Evolutionary conservation across 2,888 invertebrate genomes (phyloP), one percentile per base, ranked within the genome.

Genomic region (Eurytoma californica): DNA sequence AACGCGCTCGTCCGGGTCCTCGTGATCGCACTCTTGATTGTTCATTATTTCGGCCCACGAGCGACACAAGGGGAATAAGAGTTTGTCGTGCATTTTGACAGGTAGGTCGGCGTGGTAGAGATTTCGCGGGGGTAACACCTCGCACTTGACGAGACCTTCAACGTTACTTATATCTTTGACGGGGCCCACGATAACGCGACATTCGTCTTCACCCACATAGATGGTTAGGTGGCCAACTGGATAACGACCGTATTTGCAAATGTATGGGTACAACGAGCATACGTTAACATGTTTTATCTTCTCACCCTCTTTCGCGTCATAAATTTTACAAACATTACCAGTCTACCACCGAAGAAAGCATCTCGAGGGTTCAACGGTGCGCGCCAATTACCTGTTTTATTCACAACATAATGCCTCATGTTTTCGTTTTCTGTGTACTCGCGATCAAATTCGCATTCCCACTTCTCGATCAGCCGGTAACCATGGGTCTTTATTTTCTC

Each of bases 91-190:
- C 60, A 85, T 83, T 75, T 83, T 82, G 3, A 80, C 76, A 0
- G 88, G 87, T 12, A 88, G 79, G 0, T 88, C 86, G 4, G 87
- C 87, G 47, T 86, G 85, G 72, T 84, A 88, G 30, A 82, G 82
- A 72, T 84, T 72, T 68, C 68, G 67, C 0, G 85, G 85, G 9
- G 84, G 84, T 39, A 86, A 66, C 28, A 87, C 80, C 9, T 73
- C 77, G 57, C 83, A 85, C 74, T 82, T 83, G 0, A 86, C 72
- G 1, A 86, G 20, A 0, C 85, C 86, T 5, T 86, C 81, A 7
- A 85, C 79, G 3, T 57, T 28, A 9, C 5, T 5, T 18, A 69
- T 24, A n/a, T n/a, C n/a, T n/a, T n/a, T n/a, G n/a, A n/a, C n/a
- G n/a, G n/a, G n/a, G n/a, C n/a, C n/a, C n/a, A n/a, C n/a, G n/a